These are phyloP conservation scores for Petrocephalus zakoni DNA, from an alignment of 2,113 vertebrate species.

Conservation along the genomic window DNA sequence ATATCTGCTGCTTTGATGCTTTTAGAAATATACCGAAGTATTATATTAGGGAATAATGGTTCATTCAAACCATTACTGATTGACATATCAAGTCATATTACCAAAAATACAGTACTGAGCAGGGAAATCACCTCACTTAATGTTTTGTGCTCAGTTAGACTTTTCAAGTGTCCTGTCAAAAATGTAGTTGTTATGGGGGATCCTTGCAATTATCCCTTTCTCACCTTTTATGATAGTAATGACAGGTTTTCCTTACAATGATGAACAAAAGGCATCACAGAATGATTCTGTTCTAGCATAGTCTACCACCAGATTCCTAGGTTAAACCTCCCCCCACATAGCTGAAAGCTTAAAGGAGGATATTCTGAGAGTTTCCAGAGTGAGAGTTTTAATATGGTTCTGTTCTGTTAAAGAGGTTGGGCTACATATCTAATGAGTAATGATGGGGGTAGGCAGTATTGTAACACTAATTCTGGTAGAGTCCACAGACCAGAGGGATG, in stretches of 20 bases:
- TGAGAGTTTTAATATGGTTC: neutral
- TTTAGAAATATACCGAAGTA: constrained; percentile 34
- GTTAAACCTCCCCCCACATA: neutral
- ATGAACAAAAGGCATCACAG: neutral
- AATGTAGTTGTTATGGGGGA: neutral
- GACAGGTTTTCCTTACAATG: neutral
- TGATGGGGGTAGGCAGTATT: neutral
- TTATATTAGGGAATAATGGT: constrained; percentile 36
- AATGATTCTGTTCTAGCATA: neutral
- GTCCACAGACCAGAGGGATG: neutral
- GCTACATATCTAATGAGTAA: neutral
- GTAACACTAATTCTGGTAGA: neutral
- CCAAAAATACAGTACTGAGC: constrained; percentile 38
- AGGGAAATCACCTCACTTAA: neutral
- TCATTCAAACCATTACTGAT: constrained; percentile 33
- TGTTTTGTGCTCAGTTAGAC: neutral
- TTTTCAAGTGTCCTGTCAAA: neutral
- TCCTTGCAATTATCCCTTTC: neutral
- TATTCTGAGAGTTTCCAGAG: neutral
- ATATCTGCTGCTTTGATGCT: constrained; percentile 41
- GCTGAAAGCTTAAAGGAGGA: neutral
- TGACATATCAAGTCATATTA: constrained; percentile 38
- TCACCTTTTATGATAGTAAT: neutral
- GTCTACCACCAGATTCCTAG: neutral
- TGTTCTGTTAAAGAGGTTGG: neutral